Base-by-base conservation (phyloP, 2,113 vertebrate species). In the Atlantisia rogersi region DNA sequence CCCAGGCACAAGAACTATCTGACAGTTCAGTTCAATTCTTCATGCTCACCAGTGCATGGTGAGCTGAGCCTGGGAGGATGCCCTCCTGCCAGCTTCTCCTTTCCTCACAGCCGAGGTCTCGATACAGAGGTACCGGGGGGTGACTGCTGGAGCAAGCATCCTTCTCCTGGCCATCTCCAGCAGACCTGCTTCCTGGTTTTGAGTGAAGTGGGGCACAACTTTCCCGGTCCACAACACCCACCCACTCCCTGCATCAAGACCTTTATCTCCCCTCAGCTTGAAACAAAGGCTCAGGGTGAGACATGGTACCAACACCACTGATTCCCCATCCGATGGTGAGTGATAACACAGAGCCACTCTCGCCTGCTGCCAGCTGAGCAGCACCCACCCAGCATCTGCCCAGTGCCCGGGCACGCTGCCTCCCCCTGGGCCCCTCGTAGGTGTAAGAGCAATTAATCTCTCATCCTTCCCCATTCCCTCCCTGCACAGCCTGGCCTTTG, bases 281-380 rank as follows among this genome's bases (percentile, higher is more conserved):
- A 25, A 42, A 69, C 58, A 79, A 79, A 92, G 70, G 42, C 3
- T 0, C 29, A 1, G 64, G 73, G 52, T 84, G 87, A 3, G 11
- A 26, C 37, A 14, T 0, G 48, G 89, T 31, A 18, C 81, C 39
- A 5, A 53, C 10, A 7, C 15, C 1, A 1, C 13, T 4, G 1
- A 21, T 28, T 55, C 73, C 42, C 31, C 1, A 0, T 52, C 21
- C 1, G 0, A 5, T 21, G 87, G 68, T 0, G 7, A 55, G n/a
- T 0, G 60, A 82, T 56, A 87, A 42, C 4, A 5, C 0, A 1
- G 62, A 63, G 83, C 68, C 0, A 7, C 58, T 64, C 74, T 55
- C 1, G 0, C 70, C 29, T 1, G 3, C 53, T 8, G 1, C 80
- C 73, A 20, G 56, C n/a, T 1, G 0, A n/a, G 80, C 0, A 13